Percentiles rank a stretch among this genome's conserved stretches.
These are phyloP conservation scores for Heliothis virescens DNA, from an alignment of 1,140 invertebrate species.

Conservation along the genomic window DNA sequence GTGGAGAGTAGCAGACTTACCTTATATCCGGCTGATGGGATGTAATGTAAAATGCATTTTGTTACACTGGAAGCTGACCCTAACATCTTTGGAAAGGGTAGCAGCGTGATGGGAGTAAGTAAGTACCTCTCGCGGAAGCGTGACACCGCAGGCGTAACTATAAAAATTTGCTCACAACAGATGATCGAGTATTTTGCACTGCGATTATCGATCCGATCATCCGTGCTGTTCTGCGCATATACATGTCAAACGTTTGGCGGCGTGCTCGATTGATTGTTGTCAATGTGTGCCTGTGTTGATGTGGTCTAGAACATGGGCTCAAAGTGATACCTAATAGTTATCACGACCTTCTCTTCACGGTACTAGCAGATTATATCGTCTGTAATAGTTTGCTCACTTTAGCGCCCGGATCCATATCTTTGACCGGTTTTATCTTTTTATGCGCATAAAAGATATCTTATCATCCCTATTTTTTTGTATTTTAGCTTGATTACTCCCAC, in stretches of 20 bases:
- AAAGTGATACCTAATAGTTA: conserved; percentile 46
- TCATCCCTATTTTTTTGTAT: no score
- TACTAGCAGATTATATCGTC: background rate
- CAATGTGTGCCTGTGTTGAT: conserved; percentile 57
- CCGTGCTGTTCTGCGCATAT: conserved; percentile 59
- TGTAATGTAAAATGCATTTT: no score
- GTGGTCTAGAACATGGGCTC: conserved; percentile 16
- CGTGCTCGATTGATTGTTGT: conserved; percentile 75
- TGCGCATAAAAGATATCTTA: no score
- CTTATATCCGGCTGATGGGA: no score
- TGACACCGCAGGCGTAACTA: background rate
- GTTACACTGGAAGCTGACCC: no score
- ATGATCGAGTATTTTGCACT: conserved; percentile 28
- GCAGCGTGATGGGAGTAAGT: no score
- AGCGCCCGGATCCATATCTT: no score
- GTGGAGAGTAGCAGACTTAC: no score
- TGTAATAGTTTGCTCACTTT: background rate
- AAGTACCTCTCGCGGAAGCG: no score
- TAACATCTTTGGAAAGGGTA: no score
- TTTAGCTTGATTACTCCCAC: no score
- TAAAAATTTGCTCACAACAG: conserved; percentile 19
- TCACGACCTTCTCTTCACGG: background rate
- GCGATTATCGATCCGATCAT: conserved; percentile 65
- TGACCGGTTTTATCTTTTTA: no score
- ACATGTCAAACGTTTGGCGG: conserved; percentile 64